Conservation (phyloP, 2,888 invertebrate genomes). For the Melikaiella ostensackeni region DNA sequence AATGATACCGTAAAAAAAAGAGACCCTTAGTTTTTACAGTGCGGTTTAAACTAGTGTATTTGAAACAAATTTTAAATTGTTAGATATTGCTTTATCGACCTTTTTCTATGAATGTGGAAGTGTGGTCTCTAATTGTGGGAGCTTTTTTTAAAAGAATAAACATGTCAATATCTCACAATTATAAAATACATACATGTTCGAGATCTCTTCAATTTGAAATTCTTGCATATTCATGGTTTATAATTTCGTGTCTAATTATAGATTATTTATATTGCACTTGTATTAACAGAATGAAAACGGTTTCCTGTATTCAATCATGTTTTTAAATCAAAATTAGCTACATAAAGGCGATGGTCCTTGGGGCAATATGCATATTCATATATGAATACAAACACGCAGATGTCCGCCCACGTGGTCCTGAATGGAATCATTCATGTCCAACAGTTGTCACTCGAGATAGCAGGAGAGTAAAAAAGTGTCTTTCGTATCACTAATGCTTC, state of each 20-base stretch:
- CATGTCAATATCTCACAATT: too few species aligned
- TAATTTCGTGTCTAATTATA: not conserved
- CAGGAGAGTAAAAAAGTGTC: constrained; percentile 32
- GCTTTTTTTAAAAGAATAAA: too few species aligned
- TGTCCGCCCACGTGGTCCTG: constrained; percentile 59
- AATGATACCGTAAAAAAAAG: too few species aligned
- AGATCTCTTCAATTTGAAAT: too few species aligned
- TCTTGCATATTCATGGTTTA: too few species aligned
- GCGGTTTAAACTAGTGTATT: too few species aligned
- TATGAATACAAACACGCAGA: constrained; percentile 49
- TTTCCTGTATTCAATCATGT: not conserved
- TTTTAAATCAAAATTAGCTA: not conserved
- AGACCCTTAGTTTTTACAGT: too few species aligned
- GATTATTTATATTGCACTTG: not conserved
- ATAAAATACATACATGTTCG: too few species aligned
- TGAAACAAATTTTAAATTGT: too few species aligned
- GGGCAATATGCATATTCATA: constrained; percentile 58
- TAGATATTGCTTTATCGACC: too few species aligned
- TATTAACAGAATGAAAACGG: not conserved
- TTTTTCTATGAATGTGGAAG: too few species aligned
- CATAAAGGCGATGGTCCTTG: constrained; percentile 42
- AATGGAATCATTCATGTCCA: constrained; percentile 70
- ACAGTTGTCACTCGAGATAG: constrained; percentile 41
- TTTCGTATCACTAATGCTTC: constrained; percentile 15
- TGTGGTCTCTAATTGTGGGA: too few species aligned